Percentiles rank a stretch among this genome's conserved stretches.
Conservation (phyloP, 2,113 vertebrate species). For the Chaenocephalus aceratus region DNA sequence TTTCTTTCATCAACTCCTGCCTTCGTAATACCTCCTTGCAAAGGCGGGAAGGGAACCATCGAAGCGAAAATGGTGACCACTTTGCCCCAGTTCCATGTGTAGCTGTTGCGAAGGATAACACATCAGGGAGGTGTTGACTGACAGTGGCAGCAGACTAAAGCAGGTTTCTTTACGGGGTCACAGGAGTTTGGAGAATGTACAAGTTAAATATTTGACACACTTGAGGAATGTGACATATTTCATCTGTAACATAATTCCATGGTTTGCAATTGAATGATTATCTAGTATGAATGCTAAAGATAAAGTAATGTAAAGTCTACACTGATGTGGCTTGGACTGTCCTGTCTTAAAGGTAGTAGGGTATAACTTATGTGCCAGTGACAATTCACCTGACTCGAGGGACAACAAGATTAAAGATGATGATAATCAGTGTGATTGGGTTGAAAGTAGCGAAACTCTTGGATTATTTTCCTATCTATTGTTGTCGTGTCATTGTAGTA, state of each 20-base stretch:
- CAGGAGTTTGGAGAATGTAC: background rate
- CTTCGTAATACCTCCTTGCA: constrained; percentile 30
- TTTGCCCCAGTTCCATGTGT: constrained; percentile 70
- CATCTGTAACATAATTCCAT: background rate
- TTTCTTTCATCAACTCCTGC: constrained; percentile 73
- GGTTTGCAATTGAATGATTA: background rate
- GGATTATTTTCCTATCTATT: too few relatives aligned
- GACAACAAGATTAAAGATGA: background rate
- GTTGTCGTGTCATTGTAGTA: too few relatives aligned
- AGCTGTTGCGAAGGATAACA: constrained; percentile 33
- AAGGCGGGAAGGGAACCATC: constrained; percentile 55
- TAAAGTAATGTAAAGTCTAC: background rate
- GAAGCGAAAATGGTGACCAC: constrained; percentile 65
- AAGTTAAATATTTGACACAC: constrained; percentile 1
- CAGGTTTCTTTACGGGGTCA: constrained; percentile 18
- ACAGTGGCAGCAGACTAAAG: constrained; percentile 29
- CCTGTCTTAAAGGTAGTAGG: background rate
- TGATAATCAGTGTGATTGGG: background rate
- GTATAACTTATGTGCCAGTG: background rate
- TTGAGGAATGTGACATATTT: background rate
- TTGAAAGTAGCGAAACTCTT: background rate
- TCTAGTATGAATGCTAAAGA: background rate
- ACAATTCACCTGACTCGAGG: background rate
- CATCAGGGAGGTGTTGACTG: constrained; percentile 59
- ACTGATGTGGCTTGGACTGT: background rate